A percentile compares a stretch with the other conserved stretches of the same genome.
Evolutionary conservation across 2,888 invertebrate species (phyloP).

Genomic region (Brachypterus glaber): DNA sequence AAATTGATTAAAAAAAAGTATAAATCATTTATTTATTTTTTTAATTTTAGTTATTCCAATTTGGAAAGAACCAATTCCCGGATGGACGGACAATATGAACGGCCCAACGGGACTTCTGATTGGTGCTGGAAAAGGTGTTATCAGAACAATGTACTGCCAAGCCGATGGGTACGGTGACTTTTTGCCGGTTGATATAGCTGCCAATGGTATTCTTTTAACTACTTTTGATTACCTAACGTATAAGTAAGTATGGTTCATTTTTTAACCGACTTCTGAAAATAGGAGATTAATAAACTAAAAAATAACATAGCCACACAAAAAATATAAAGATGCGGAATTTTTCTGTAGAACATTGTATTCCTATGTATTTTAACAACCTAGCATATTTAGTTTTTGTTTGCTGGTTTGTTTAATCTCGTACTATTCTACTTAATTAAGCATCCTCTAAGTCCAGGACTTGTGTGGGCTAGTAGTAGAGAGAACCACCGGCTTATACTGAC

Average conservation of each 20-base stretch:
- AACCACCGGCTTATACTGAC: no score
- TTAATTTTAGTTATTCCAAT: slow-evolving; percentile 63
- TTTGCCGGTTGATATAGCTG: slow-evolving; percentile 70
- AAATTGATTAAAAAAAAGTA: no score
- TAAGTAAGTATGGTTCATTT: slow-evolving; percentile 38
- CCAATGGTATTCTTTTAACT: slow-evolving; percentile 54
- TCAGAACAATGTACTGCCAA: slow-evolving; percentile 81
- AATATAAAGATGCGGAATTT: slow-evolving; percentile 6
- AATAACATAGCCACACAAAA: no score
- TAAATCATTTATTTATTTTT: no score
- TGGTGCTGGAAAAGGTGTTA: slow-evolving; percentile 78
- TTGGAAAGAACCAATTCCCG: slow-evolving; percentile 75
- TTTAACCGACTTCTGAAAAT: no score
- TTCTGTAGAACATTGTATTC: slow-evolving; percentile 1
- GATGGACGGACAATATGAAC: slow-evolving; percentile 90
- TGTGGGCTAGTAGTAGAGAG: no score
- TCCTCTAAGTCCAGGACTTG: no score
- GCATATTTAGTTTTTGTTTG: no score
- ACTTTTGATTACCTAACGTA: slow-evolving; percentile 46
- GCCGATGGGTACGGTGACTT: slow-evolving; percentile 69
- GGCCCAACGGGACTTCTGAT: slow-evolving; percentile 81
- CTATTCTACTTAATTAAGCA: no score
- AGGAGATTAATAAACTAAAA: no score
- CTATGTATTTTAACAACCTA: no score
- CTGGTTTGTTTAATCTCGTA: no score